A percentile compares a stretch with the other conserved stretches of the same genome.
Conservation (phyloP, 2,888 invertebrate genomes). For the Lasioglossum pauxillum region DNA sequence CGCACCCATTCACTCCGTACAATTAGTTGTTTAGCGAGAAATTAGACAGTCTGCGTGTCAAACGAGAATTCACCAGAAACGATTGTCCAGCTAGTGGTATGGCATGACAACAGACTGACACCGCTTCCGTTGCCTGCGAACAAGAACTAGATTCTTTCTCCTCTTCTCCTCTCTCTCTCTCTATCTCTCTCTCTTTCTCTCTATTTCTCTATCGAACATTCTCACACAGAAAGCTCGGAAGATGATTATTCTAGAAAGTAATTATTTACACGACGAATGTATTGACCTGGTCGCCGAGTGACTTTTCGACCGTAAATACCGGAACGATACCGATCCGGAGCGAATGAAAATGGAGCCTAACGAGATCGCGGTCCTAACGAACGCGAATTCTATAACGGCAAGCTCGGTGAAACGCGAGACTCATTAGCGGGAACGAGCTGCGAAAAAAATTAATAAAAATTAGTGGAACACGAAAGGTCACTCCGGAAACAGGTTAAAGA, state of each 20-base stretch:
- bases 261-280: constrained; percentile 16
- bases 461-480: not conserved
- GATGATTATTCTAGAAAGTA: constrained; percentile 19
- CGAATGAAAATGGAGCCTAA: not conserved
- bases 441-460: not conserved
- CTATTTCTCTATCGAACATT: not conserved
- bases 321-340: not conserved
- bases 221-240: constrained; percentile 38
- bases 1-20: not conserved
- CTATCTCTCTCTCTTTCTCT: not conserved
- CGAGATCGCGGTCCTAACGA: not conserved
- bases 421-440: not conserved
- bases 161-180: not conserved
- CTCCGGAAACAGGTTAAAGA: not conserved
- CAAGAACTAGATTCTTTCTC: not conserved
- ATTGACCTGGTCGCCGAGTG: not conserved
- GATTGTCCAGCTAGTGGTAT: not conserved
- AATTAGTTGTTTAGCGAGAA: not conserved
- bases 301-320: not conserved
- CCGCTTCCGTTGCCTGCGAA: constrained; percentile 16
- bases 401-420: not conserved
- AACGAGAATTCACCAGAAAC: not conserved
- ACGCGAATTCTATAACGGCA: not conserved
- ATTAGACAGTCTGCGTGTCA: not conserved
- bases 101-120: not conserved